Percentiles rank a stretch among this genome's conserved stretches.
Conservation (phyloP, 1,140 invertebrate species). For the Caenorhabditis tropicalis region DNA sequence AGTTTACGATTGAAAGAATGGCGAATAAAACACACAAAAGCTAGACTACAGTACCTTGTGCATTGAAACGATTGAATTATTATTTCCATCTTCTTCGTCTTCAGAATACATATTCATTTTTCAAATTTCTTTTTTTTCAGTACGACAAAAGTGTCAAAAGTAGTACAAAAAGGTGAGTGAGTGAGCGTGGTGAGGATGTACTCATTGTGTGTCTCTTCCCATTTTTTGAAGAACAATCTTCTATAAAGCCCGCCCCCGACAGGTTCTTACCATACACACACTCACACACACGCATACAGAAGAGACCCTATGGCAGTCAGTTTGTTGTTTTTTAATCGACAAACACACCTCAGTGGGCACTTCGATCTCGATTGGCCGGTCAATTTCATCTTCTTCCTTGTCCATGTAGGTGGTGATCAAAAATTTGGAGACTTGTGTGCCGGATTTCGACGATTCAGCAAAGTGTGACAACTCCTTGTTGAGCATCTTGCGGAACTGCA, state of each 20-base stretch:
- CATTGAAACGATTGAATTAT: conserved; percentile 9
- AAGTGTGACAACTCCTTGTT: conserved; percentile 99
- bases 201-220: conserved; percentile 36
- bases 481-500: conserved; percentile 98
- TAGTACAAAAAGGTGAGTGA: conserved; percentile 25
- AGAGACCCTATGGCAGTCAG: background rate
- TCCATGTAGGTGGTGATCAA: conserved; percentile 98
- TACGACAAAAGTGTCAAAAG: background rate
- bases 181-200: conserved; percentile 22
- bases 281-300: background rate
- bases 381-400: conserved; percentile 77
- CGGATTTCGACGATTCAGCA: conserved; percentile 96
- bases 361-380: conserved; percentile 56
- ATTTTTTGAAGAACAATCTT: conserved; percentile 45
- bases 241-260: conserved; percentile 31
- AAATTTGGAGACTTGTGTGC: conserved; percentile 96
- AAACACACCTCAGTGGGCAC: conserved; percentile 57
- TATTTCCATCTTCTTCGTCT: conserved; percentile 24
- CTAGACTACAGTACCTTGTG: conserved; percentile 23
- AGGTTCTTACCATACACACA: conserved; percentile 20
- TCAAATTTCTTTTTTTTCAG: background rate
- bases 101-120: background rate
- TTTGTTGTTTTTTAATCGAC: conserved; percentile 1
- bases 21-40: background rate
- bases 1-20: background rate